phyloP scores from a whole-genome alignment of 2,888 invertebrate genomes.

The Amiota communis region DNA sequence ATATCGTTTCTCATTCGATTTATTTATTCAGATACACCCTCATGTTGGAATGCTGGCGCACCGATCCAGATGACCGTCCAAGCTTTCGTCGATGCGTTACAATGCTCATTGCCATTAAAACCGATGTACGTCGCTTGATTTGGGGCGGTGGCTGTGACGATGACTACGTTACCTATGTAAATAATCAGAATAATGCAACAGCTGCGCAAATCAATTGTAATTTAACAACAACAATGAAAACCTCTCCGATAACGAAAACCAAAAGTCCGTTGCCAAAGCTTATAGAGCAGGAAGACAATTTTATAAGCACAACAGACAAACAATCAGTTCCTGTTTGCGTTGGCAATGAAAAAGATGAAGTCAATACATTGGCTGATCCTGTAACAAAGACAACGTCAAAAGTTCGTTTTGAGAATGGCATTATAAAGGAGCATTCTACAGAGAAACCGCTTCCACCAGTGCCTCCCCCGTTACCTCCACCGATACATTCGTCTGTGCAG shows the following conservation, averaged over 20 bases:
- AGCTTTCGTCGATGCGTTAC: slow-evolving; percentile 88
- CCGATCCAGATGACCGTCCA: slow-evolving; percentile 86
- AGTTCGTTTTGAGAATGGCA: slow-evolving; percentile 51
- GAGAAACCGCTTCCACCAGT: slow-evolving; percentile 38
- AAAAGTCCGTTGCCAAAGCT: slow-evolving; percentile 37
- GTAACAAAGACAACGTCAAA: slow-evolving; percentile 40
- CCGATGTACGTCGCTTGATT: slow-evolving; percentile 56
- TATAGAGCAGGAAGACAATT: slow-evolving; percentile 34
- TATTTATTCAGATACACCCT: slow-evolving; percentile 81
- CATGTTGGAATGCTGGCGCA: slow-evolving; percentile 92
- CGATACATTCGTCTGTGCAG: neutral
- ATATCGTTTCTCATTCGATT: neutral
- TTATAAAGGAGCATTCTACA: slow-evolving; percentile 25
- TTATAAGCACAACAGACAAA: too few species aligned
- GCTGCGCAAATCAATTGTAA: slow-evolving; percentile 34
- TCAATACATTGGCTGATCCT: too few species aligned
- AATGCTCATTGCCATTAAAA: slow-evolving; percentile 58
- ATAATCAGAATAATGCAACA: neutral
- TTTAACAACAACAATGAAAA: neutral
- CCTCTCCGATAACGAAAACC: neutral
- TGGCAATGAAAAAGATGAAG: too few species aligned
- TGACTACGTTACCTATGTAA: slow-evolving; percentile 31
- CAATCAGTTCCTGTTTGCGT: too few species aligned
- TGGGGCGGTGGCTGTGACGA: slow-evolving; percentile 44
- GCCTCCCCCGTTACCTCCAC: slow-evolving; percentile 15